Evolutionary conservation across 1,140 invertebrate genomes (phyloP).

Genomic region (Phocides pigmalion): DNA sequence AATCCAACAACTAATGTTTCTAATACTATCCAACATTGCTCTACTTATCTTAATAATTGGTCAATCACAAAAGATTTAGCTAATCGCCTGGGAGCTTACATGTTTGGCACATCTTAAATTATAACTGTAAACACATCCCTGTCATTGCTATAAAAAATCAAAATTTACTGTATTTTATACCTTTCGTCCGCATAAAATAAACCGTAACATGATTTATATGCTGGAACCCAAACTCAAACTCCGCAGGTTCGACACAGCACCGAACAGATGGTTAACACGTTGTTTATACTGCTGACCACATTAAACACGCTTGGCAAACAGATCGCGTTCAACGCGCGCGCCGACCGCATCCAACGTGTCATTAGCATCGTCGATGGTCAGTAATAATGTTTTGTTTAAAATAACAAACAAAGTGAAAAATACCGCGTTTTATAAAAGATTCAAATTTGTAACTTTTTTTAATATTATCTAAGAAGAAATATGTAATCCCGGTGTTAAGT

Average conservation of each 20-base stretch:
- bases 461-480: too few relatives aligned
- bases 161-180: neutral
- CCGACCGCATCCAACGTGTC: conserved; percentile 50
- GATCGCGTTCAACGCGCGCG: conserved; percentile 52
- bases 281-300: conserved; percentile 67
- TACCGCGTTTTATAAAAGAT: neutral
- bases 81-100: too few relatives aligned
- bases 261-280: conserved; percentile 56
- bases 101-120: too few relatives aligned
- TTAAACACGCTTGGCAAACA: conserved; percentile 66
- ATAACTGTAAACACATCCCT: too few relatives aligned
- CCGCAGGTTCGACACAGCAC: conserved; percentile 52
- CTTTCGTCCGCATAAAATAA: neutral
- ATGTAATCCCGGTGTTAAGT: too few relatives aligned
- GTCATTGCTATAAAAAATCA: too few relatives aligned
- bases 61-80: too few relatives aligned
- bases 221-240: neutral
- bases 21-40: too few relatives aligned
- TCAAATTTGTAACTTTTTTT: too few relatives aligned
- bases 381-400: conserved; percentile 20
- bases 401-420: neutral
- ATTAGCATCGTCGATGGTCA: conserved; percentile 52
- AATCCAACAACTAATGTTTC: too few relatives aligned
- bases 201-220: neutral
- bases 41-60: too few relatives aligned